Percentiles rank a stretch among this genome's conserved stretches.
These are phyloP conservation scores for Halyomorpha halys DNA, from an alignment of 1,140 invertebrate genomes.

Conservation along the genomic window DNA sequence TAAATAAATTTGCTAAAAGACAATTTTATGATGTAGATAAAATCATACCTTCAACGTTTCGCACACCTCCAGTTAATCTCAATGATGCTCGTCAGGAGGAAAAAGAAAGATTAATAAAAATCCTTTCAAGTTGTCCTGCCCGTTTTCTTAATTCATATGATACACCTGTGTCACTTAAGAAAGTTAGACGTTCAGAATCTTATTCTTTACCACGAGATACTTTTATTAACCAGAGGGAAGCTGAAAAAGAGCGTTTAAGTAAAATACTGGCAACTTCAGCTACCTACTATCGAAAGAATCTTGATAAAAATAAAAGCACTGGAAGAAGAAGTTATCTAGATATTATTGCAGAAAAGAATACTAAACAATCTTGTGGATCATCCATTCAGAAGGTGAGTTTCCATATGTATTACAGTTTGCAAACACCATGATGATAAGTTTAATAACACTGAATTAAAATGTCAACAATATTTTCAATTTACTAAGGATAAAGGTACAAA, in stretches of 20 bases:
- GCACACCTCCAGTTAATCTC: constrained; percentile 2
- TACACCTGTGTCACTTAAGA: neutral
- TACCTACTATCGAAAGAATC: constrained; percentile 1
- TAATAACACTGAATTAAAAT: too few species aligned
- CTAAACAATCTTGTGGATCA: too few species aligned
- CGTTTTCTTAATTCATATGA: constrained; percentile 20
- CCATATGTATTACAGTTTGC: too few species aligned
- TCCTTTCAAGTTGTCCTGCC: constrained; percentile 18
- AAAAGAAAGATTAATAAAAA: constrained; percentile 22
- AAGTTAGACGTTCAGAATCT: constrained; percentile 8
- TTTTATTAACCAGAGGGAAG: constrained; percentile 12
- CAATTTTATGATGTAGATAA: neutral
- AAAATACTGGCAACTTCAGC: constrained; percentile 21
- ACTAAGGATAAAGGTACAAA: too few species aligned
- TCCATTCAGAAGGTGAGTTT: too few species aligned
- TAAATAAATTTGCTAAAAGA: constrained; percentile 20
- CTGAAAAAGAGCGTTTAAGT: constrained; percentile 20
- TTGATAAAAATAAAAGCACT: constrained; percentile 6
- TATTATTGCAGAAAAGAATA: neutral
- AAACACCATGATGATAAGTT: too few species aligned
- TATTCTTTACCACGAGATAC: neutral
- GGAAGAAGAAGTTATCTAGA: constrained; percentile 4
- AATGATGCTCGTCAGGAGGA: constrained; percentile 17
- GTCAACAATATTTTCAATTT: too few species aligned
- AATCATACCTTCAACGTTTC: neutral